Conservation (phyloP, 2,113 vertebrate species). For the Elgaria multicarinata region DNA sequence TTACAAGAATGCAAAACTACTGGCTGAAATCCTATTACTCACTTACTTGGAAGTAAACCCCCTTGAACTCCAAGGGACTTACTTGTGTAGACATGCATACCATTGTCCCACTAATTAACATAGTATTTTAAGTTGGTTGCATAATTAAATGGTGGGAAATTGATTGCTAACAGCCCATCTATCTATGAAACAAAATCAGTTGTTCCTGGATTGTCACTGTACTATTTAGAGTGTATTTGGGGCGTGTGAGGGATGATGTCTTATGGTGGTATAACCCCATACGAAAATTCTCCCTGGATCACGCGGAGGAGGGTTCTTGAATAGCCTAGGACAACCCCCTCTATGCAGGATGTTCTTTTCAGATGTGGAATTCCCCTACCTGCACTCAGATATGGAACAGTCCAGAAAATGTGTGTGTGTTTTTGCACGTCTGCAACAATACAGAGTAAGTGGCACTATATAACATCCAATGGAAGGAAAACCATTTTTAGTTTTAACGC, state of each 20-base stretch:
- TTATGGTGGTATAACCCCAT: no score
- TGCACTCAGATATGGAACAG: background rate
- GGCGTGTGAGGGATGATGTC: background rate
- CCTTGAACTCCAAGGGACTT: background rate
- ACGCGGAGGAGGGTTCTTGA: background rate
- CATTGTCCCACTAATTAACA: background rate
- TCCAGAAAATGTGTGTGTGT: background rate
- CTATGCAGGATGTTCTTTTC: background rate
- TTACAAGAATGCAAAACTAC: background rate
- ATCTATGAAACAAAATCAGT: background rate
- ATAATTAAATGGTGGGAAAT: background rate
- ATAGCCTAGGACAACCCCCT: background rate
- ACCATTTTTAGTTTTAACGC: background rate
- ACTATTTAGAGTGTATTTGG: background rate
- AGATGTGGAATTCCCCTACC: background rate
- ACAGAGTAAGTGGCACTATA: background rate
- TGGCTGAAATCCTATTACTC: background rate
- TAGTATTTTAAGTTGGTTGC: background rate
- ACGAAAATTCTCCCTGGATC: background rate
- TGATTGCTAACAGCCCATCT: background rate
- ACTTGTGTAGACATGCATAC: background rate
- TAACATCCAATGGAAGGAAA: background rate
- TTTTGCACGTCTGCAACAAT: background rate
- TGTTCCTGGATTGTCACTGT: background rate
- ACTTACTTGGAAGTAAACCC: background rate